Base-by-base conservation (phyloP, 1,140 invertebrate genomes). In the Sarcophaga bullata region DNA sequence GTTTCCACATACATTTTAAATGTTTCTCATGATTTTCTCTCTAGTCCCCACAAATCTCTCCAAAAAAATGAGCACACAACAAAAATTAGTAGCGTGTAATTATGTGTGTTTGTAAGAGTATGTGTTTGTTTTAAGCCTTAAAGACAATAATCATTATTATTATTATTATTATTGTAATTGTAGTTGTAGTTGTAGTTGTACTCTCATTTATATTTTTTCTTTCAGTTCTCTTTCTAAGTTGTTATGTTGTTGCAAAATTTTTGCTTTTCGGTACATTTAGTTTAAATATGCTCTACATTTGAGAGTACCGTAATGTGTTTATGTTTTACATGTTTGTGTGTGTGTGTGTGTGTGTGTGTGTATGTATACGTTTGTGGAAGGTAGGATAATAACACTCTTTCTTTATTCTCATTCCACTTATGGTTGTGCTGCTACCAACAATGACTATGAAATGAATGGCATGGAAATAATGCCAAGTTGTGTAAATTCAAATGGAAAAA, bases 121-220 rank as follows among this genome's bases (percentile, higher is more conserved):
- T 54, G 17, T 72, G 15, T 7, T 15, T n/a, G 17, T 9, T 7
- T 11, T 72, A 72, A 9, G 62, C 62, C 62, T 72, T 72, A 17
- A 72, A 19, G 62, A 72, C 62, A 72, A 72, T 72, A 72, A 19
- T 25, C 62, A 72, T 72, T 72, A 72, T 72, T 72, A 25, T 25
- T 72, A 17, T 37, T 37, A 37, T 37, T 37, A 37, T 37, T 37
- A 37, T 37, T 37, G 25, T 37, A 37, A 37, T 37, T 37, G 25
- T 37, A 37, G 25, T 37, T 37, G 25, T 37, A 37, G 37, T 25
- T 72, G 62, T 72, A 19, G 62, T 72, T 72, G 17, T 25, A 17
- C 17, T 72, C 62, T 10, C 52, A 72, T 25, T 19, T 25, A 6
- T 7, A 17, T 15, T 72, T 6, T 25, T 72, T 25, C 0, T 10